Base-by-base conservation (phyloP, 2,797 vertebrate genomes). In the Microcaecilia unicolor region DNA sequence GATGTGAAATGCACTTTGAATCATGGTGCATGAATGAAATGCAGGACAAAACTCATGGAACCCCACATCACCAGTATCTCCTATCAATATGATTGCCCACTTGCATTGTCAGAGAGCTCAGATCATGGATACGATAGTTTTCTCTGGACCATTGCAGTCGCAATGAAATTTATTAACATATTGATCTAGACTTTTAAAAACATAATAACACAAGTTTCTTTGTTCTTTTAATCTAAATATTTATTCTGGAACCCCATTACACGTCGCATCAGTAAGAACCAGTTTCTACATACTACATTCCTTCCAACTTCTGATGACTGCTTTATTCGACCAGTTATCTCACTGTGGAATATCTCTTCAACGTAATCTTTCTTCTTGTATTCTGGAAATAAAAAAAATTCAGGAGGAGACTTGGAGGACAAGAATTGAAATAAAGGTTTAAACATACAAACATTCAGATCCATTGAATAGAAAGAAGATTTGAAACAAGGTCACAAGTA, bases 181-280 rank as follows among this genome's bases (percentile, higher is more conserved):
- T 41, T 42, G 25, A 41, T 28, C 60, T 61, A 76, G 76, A 80
- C 78, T 80, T 83, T 70, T n/a, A 37, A 60, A 65, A 25, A 44
- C 33, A 41, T 2, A 1, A 45, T 45, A 59, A 64, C 61, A 64
- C 61, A 71, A 38, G 34, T 41, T 15, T 45, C 5, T 18, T 35
- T 38, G 46, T 51, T 23, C 12, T 41, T 2, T 25, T 48, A 49
- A 34, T 26, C 10, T 22, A 42, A 43, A 37, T 55, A 62, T 55
- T 56, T 59, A 45, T 67, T 55, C 29, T 44, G 34, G 51, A 59
- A 16, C 35, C 12, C 17, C 50, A 51, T 53, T 34, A 40, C 53
- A 45, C 33, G 44, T 58, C 30, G 25, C 44, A 47, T 50, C 55
- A 35, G 6, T 48, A 53, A 55, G 44, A 58, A 46, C 40, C 34